Evolutionary conservation across 2,888 invertebrate genomes (phyloP).

Genomic region (Bruchidius siliquastri): DNA sequence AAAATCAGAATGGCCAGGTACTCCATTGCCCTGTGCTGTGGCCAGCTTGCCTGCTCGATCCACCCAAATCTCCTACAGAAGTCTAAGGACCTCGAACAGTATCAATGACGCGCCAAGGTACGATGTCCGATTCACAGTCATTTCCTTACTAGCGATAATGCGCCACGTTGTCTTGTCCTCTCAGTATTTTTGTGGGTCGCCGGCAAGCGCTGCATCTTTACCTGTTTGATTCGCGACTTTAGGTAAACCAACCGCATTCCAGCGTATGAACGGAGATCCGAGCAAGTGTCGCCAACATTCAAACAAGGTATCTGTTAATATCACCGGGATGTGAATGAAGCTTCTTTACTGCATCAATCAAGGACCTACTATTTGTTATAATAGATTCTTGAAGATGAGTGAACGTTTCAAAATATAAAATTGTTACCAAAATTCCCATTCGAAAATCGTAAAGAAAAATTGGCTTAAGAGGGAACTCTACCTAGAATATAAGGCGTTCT

Average conservation of each 20-base stretch:
- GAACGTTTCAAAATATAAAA: too few species aligned
- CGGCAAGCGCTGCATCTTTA: conserved; percentile 28
- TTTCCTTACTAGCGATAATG: conserved; percentile 21
- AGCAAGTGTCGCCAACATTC: neutral
- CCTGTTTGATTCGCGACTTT: conserved; percentile 33
- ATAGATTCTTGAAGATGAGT: too few species aligned
- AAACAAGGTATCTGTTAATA: neutral
- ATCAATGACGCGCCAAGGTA: conserved; percentile 17
- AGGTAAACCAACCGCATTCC: conserved; percentile 34
- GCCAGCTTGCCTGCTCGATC: neutral
- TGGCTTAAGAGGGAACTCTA: too few species aligned
- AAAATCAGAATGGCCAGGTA: too few species aligned
- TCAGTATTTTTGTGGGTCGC: conserved; percentile 27
- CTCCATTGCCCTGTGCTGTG: too few species aligned
- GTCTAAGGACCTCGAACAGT: conserved; percentile 5
- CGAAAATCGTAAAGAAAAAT: too few species aligned
- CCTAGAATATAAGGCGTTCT: too few species aligned
- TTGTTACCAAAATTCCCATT: too few species aligned
- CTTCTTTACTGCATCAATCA: too few species aligned
- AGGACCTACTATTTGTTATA: conserved; percentile 17
- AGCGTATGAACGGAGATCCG: conserved; percentile 21
- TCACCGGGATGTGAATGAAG: neutral
- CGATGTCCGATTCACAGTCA: conserved; percentile 2
- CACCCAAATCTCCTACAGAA: neutral
- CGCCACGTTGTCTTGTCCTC: conserved; percentile 3